Conservation (phyloP, 2,888 invertebrate genomes). For the Meganola albula region DNA sequence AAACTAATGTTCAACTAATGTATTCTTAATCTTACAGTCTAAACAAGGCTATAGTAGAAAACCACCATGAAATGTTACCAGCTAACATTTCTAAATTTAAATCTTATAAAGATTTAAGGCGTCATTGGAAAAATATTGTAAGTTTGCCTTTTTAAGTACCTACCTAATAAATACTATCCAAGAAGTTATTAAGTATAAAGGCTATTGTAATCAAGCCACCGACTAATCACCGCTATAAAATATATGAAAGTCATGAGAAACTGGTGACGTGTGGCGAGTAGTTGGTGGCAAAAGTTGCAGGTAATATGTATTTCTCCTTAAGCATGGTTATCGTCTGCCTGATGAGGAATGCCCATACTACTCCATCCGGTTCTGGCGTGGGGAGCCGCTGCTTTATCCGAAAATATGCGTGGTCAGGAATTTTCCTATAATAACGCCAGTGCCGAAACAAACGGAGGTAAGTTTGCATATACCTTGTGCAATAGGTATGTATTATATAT, state of each 20-base stretch:
- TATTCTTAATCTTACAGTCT: conserved; percentile 49
- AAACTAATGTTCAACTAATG: no score
- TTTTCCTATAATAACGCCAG: conserved; percentile 55
- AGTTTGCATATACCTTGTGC: no score
- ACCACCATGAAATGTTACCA: conserved; percentile 40
- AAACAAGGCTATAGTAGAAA: conserved; percentile 57
- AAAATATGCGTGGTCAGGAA: conserved; percentile 49
- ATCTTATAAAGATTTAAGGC: conserved; percentile 64
- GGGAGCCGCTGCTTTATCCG: conserved; percentile 63
- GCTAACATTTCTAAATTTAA: conserved; percentile 49
- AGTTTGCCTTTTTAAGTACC: no score
- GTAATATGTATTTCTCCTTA: not conserved
- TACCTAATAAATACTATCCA: no score
- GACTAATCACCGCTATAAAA: no score
- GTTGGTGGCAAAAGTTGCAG: no score
- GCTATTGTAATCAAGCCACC: no score
- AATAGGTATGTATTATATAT: no score
- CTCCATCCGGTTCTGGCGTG: conserved; percentile 61
- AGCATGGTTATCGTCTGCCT: conserved; percentile 67
- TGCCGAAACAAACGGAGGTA: conserved; percentile 49
- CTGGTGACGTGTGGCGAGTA: no score
- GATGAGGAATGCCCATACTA: conserved; percentile 54
- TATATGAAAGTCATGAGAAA: no score
- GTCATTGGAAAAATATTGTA: conserved; percentile 76
- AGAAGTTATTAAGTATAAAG: no score